Evolutionary conservation across 2,888 invertebrate genomes (phyloP).

Genomic region (Flexamia atlantica): DNA sequence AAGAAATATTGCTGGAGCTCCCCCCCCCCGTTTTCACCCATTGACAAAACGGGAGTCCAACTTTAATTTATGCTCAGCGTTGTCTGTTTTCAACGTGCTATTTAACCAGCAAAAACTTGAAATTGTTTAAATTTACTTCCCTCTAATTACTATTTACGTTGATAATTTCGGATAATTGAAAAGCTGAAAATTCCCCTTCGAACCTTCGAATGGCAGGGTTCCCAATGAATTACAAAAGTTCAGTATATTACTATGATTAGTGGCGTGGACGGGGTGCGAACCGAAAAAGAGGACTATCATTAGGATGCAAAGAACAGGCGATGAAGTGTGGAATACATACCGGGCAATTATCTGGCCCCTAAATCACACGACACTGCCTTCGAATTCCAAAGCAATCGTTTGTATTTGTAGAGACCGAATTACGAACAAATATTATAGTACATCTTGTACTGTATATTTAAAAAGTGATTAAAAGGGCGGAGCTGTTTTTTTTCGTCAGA

Average conservation of each 20-base stretch:
- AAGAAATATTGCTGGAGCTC: too few relatives aligned
- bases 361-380: slow-evolving; percentile 1
- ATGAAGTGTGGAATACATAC: slow-evolving; percentile 37
- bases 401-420: not conserved
- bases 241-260: slow-evolving; percentile 26
- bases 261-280: not conserved
- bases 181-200: slow-evolving; percentile 3
- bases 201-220: not conserved
- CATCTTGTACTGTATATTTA: too few relatives aligned
- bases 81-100: too few relatives aligned
- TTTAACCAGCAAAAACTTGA: too few relatives aligned
- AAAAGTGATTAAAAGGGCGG: too few relatives aligned
- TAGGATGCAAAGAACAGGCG: slow-evolving; percentile 16
- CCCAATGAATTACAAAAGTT: slow-evolving; percentile 24
- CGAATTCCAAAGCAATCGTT: not conserved
- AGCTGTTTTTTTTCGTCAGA: too few relatives aligned
- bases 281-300: slow-evolving; percentile 26
- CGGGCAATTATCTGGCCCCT: slow-evolving; percentile 10
- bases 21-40: too few relatives aligned
- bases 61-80: too few relatives aligned
- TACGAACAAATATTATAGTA: not conserved
- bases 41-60: too few relatives aligned
- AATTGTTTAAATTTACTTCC: not conserved
- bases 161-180: slow-evolving; percentile 22
- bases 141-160: slow-evolving; percentile 9